Evolutionary conservation across 2,113 vertebrate species (phyloP), one percentile per base, ranked within the genome.

Genomic region (Proterorhinus semilunaris): DNA sequence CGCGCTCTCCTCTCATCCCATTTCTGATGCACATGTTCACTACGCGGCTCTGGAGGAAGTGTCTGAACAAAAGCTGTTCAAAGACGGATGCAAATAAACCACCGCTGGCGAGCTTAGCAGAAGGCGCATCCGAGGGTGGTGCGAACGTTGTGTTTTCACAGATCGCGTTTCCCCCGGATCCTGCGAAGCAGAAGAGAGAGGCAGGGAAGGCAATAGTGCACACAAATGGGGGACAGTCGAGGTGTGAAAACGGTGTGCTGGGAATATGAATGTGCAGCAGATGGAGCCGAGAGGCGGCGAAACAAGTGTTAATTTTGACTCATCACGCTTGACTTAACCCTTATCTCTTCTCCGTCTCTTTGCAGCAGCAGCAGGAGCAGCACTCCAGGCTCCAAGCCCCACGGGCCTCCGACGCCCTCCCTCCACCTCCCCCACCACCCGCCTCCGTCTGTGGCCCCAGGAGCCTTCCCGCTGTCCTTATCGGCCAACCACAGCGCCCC

Each of bases 361-460:
- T 12, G 69, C 94, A 95, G 95, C 93, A 96, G 95, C 88, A 99
- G 96, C 94, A 94, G 96, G 92, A 98, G 95, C 93, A 98, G 95
- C 83, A 96, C 96, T 49, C 96, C 97, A 0, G 96, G 96, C 66
- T 93, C 94, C 69, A 98, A 97, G 92, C 91, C 91, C 71, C 95
- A 95, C 78, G 93, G 91, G 59, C 86, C 85, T 42, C 81, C 86
- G 3, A 65, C 81, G 72, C 91, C 10, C 82, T 87, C 94, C 44
- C 80, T 93, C 0, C 96, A 96, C 88, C 88, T 92, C 52, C 83
- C 93, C 66, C 95, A 95, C 80, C 95, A 95, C 57, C 93, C 94
- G 1, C 90, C 95, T 0, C 84, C 86, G 79, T 83, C 88, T 27
- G 52, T 79, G 0, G 76, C 81, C 36, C 81, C 87, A 27, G 92